Base-by-base conservation (phyloP, 30 jellyfish, hydroid and myxozoan genomes). In the Morbakka virulenta region DNA sequence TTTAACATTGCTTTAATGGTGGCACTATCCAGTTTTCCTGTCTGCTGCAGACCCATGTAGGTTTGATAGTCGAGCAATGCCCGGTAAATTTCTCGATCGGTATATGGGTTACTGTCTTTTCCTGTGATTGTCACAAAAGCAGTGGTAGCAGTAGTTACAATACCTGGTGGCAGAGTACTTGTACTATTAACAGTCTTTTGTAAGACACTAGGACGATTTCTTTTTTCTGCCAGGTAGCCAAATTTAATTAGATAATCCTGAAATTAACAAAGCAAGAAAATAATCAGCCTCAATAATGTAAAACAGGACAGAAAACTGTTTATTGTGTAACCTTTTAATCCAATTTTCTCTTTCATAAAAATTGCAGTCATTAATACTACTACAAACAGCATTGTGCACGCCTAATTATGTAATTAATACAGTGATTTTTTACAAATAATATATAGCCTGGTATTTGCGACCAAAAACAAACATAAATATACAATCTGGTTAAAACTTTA, bases 51-150 rank as follows among this genome's bases (percentile, higher is more conserved):
- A 35, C 88, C 31, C 96, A 87, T 87, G 69, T 65, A 72, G 3
- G 65, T 87, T 66, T 87, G 96, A 74, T 67, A 87, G 33, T 87
- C 93, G 26, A 82, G 84, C 24, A 87, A 33, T 30, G 93, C 96
- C 24, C 93, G 30, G 9, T 79, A 83, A 47, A 87, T 79, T 48
- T 87, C 89, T 0, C 85, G 83, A 4, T 81, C 28, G 4, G 28
- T 53, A 72, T 87, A 87, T 62, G 78, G n/a, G n/a, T n/a, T 6
- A 17, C 6, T 29, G 9, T 6, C 23, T 17, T 6, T 41, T 41
- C 17, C 57, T 17, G 57, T 41, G 13, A 9, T 28, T 28, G 77
- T 41, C 0, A 11, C 0, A 28, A 27, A 0, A 29, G 28, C 50
- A 14, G 65, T 13, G 31, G 67, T 24, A 28, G 50, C 41, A n/a